These are phyloP conservation scores for Microcebus ravelobensis DNA, from an alignment of 2,113 vertebrate species.

Conservation along the genomic window DNA sequence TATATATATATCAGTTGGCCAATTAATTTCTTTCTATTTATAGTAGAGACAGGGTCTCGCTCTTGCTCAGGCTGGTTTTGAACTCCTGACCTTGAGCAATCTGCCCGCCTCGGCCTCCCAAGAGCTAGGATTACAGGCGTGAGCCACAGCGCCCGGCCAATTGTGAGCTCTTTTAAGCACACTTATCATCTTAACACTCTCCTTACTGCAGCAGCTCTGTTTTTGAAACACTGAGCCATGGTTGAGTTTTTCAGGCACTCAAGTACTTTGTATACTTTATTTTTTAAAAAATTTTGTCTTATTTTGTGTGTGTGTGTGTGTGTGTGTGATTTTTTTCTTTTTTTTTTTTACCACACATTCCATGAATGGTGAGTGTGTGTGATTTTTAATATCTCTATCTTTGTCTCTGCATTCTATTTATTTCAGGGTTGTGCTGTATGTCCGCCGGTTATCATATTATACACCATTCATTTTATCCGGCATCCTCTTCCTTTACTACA, in stretches of 20 bases:
- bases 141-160: background rate
- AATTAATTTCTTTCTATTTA: too few species aligned
- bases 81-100: too few species aligned
- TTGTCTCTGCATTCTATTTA: background rate
- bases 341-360: background rate
- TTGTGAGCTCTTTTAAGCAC: background rate
- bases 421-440: background rate
- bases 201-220: background rate
- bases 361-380: background rate
- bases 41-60: too few species aligned
- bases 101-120: too few species aligned
- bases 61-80: too few species aligned
- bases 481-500: background rate
- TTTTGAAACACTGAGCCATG: conserved; percentile 16
- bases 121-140: too few species aligned
- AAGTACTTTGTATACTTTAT: background rate
- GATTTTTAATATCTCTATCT: conserved; percentile 27
- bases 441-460: background rate
- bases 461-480: background rate
- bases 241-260: conserved; percentile 45
- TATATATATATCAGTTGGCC: too few species aligned
- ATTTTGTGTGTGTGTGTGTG: background rate
- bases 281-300: background rate
- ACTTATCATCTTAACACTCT: background rate
- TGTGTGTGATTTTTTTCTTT: background rate